Conservation (phyloP, 53 echinoderm and acorn worm species). For the Luidia sarsii region DNA sequence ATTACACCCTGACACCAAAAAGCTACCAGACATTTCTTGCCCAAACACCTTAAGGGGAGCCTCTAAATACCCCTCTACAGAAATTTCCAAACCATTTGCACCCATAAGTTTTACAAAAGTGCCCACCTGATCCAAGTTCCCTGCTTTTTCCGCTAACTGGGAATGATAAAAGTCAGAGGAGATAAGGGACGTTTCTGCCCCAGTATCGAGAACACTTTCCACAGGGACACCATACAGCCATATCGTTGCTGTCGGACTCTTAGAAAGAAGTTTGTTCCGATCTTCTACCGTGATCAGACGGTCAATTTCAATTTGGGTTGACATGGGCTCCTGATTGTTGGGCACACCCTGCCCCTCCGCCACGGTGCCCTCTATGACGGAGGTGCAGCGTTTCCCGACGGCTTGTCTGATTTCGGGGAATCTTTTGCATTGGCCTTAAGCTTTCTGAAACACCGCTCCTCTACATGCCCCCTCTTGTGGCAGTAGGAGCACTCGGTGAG, state of each 20-base stretch:
- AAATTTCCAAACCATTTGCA: constrained; percentile 8
- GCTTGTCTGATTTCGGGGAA: neutral
- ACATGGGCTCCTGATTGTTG: neutral
- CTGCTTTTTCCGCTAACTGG: neutral
- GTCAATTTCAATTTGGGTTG: neutral
- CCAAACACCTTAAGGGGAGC: constrained; percentile 8
- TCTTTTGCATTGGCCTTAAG: neutral
- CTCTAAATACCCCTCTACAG: constrained; percentile 13
- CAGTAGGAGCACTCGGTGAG: neutral
- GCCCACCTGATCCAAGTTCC: constrained; percentile 15
- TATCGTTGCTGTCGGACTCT: constrained; percentile 17
- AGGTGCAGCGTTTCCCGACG: constrained; percentile 26
- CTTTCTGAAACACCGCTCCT: constrained; percentile 3
- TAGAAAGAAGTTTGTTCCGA: constrained; percentile 1
- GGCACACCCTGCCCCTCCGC: constrained; percentile 8
- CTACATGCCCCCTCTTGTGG: neutral
- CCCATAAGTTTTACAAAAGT: neutral
- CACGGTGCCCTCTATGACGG: constrained; percentile 32
- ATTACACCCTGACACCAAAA: neutral
- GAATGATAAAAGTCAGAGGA: constrained; percentile 8
- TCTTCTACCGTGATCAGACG: neutral
- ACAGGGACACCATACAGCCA: neutral
- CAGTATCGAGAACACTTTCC: constrained; percentile 8
- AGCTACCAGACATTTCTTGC: neutral
- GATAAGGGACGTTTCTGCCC: constrained; percentile 29